These are phyloP conservation scores for Scopus umbretta DNA, from an alignment of 2,113 vertebrate genomes.

Conservation along the genomic window DNA sequence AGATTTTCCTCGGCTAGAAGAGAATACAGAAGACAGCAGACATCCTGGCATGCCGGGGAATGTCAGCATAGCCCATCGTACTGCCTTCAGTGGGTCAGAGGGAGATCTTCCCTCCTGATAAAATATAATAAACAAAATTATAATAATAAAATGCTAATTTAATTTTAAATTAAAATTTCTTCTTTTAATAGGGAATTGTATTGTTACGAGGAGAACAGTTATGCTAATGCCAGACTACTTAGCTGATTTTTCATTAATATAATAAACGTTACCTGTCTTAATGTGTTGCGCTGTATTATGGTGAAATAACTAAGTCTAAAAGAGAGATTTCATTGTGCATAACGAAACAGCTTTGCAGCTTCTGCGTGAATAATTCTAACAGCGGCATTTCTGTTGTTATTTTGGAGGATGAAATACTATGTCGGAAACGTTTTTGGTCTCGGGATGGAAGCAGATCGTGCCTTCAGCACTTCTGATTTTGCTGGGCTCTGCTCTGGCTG, in stretches of 20 bases:
- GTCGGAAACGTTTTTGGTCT: constrained; percentile 46
- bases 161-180: no score
- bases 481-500: not conserved
- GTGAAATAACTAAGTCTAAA: constrained; percentile 64
- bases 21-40: not conserved
- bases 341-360: constrained; percentile 61
- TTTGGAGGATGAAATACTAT: constrained; percentile 46
- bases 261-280: constrained; percentile 76
- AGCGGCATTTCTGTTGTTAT: not conserved
- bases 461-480: not conserved
- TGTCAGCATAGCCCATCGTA: constrained; percentile 41
- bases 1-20: constrained; percentile 44
- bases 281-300: constrained; percentile 57
- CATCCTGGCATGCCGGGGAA: constrained; percentile 51
- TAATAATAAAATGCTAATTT: constrained; percentile 77
- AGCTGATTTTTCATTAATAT: constrained; percentile 78
- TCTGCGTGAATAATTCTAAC: constrained; percentile 32
- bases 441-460: constrained; percentile 27
- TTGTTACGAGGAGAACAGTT: constrained; percentile 73
- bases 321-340: constrained; percentile 68
- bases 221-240: constrained; percentile 76
- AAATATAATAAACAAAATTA: constrained; percentile 69
- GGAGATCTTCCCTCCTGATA: constrained; percentile 66
- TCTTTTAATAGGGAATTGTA: constrained; percentile 64
- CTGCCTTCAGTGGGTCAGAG: constrained; percentile 40